Evolutionary conservation across 1,140 invertebrate genomes (phyloP).

Genomic region (Zaprionus davidi): DNA sequence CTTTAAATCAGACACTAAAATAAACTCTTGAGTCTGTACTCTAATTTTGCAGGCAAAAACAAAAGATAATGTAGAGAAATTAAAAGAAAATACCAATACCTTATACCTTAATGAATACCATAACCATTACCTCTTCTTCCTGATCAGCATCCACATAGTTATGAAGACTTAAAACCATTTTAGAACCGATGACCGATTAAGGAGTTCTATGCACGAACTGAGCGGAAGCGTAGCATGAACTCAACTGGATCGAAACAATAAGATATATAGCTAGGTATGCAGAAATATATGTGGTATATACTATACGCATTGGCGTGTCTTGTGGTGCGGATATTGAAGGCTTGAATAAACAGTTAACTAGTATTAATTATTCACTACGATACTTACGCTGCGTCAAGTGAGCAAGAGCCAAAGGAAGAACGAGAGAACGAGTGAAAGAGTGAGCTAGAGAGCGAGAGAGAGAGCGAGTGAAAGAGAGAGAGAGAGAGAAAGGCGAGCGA

Average conservation of each 20-base stretch:
- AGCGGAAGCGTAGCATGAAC: slow-evolving; percentile 5
- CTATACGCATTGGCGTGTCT: not conserved
- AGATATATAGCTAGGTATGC: not conserved
- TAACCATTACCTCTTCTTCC: slow-evolving; percentile 50
- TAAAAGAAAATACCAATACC: not conserved
- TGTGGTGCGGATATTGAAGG: not conserved
- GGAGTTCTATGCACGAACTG: not conserved
- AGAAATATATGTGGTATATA: not conserved
- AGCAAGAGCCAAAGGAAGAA: slow-evolving; percentile 2
- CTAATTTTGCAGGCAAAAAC: too few relatives aligned
- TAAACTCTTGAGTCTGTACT: too few relatives aligned
- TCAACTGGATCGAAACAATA: slow-evolving; percentile 42
- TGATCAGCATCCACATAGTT: slow-evolving; percentile 57
- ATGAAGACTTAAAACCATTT: slow-evolving; percentile 68
- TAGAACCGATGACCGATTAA: not conserved
- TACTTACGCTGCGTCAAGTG: slow-evolving; percentile 35
- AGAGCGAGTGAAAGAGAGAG: slow-evolving; percentile 3
- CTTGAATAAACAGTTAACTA: slow-evolving; percentile 21
- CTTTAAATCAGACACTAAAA: too few relatives aligned
- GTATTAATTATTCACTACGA: slow-evolving; percentile 43
- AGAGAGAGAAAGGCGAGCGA: slow-evolving; percentile 1
- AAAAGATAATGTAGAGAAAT: too few relatives aligned
- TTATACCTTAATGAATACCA: not conserved
- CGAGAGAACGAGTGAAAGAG: not conserved
- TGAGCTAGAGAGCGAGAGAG: not conserved